Evolutionary conservation across 2,113 vertebrate species (phyloP).

Genomic region (Corythornis cristatus): DNA sequence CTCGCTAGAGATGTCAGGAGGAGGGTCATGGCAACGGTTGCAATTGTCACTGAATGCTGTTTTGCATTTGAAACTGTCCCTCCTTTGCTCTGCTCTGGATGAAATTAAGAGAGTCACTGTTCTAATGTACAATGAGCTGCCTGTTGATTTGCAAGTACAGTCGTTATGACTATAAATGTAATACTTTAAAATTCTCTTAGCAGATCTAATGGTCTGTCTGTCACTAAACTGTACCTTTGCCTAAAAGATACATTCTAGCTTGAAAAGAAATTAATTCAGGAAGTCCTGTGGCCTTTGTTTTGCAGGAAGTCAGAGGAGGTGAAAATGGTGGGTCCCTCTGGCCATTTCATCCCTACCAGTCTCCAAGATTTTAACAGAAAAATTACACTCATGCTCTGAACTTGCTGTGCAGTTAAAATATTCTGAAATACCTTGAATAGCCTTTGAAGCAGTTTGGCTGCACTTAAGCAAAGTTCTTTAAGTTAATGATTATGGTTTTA

Average conservation of each 20-base stretch:
- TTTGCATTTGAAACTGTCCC: background rate
- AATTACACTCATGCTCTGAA: background rate
- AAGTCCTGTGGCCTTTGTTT: constrained; percentile 26
- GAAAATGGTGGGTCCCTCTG: constrained; percentile 15
- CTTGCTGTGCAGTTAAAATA: background rate
- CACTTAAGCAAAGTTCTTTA: background rate
- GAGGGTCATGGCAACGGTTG: background rate
- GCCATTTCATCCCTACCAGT: background rate
- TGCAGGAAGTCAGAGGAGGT: constrained; percentile 38
- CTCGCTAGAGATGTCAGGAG: background rate
- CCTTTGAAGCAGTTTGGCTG: background rate
- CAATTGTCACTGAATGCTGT: background rate
- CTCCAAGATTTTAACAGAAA: background rate
- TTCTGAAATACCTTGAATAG: background rate
- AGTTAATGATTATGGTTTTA: background rate
- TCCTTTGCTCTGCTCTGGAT: background rate
- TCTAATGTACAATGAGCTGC: background rate
- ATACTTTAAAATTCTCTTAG: background rate
- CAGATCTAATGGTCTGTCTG: background rate
- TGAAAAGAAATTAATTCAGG: constrained; percentile 27
- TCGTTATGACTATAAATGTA: background rate
- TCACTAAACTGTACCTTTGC: background rate
- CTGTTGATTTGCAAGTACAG: background rate
- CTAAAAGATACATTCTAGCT: background rate
- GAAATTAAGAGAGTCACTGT: background rate